Conservation (phyloP, 2,797 vertebrate genomes). For the Hyperoplus lanceolatus region DNA sequence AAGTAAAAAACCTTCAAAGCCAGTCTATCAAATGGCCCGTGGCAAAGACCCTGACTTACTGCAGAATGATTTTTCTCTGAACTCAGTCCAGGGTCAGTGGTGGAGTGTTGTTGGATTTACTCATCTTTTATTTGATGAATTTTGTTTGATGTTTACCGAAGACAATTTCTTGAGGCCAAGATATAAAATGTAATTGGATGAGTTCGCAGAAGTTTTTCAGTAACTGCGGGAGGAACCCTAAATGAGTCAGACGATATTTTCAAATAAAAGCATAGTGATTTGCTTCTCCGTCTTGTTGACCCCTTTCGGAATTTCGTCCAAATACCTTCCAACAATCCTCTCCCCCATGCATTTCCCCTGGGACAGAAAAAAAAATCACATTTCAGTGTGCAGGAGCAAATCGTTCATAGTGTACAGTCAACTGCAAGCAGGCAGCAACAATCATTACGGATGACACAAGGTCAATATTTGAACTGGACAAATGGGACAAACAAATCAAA, state of each 20-base stretch:
- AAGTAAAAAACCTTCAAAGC: slow-evolving; percentile 60
- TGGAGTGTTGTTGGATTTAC: slow-evolving; percentile 18
- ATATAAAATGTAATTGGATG: slow-evolving; percentile 37
- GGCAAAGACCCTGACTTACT: slow-evolving; percentile 48
- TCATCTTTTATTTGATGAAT: slow-evolving; percentile 19
- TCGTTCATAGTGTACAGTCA: slow-evolving; percentile 29
- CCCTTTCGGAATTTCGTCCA: slow-evolving; percentile 4
- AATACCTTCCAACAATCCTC: slow-evolving; percentile 18
- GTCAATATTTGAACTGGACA: slow-evolving; percentile 47
- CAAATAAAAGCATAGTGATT: slow-evolving; percentile 10
- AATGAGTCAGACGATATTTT: slow-evolving; percentile 36
- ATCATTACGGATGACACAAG: slow-evolving; percentile 58
- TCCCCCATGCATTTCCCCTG: slow-evolving; percentile 13
- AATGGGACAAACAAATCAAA: slow-evolving; percentile 55
- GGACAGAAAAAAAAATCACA: slow-evolving; percentile 23
- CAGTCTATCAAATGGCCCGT: slow-evolving; percentile 49
- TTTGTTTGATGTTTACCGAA: slow-evolving; percentile 42
- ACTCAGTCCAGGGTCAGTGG: slow-evolving; percentile 43
- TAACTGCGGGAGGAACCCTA: slow-evolving; percentile 4
- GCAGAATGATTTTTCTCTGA: slow-evolving; percentile 38
- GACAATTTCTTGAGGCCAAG: slow-evolving; percentile 21
- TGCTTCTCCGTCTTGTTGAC: neutral
- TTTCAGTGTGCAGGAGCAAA: slow-evolving; percentile 31
- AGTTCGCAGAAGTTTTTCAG: slow-evolving; percentile 18
- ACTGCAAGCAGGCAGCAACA: slow-evolving; percentile 26